A percentile compares a stretch with the other conserved stretches of the same genome.
Evolutionary conservation across 2,888 invertebrate genomes (phyloP).

Genomic region (Machimus rusticus): DNA sequence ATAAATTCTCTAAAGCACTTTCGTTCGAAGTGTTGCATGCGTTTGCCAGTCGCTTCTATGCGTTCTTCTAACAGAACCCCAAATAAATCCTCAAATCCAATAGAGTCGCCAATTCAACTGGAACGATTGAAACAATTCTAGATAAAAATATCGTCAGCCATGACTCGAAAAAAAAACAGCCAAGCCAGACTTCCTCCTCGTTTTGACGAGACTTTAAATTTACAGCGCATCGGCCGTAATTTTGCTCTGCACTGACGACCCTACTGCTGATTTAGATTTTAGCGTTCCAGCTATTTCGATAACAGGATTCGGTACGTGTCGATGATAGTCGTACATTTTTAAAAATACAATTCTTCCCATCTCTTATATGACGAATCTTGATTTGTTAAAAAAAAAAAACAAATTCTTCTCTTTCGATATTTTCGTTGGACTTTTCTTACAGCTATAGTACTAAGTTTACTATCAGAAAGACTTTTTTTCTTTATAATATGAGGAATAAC

Average conservation of each 20-base stretch:
- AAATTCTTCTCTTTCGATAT: neutral
- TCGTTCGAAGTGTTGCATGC: constrained; percentile 16
- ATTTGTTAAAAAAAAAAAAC: neutral
- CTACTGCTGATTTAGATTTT: constrained; percentile 10
- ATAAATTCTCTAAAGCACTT: constrained; percentile 11
- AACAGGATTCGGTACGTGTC: constrained; percentile 31
- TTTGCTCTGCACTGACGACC: neutral
- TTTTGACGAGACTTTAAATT: constrained; percentile 34
- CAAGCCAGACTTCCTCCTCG: neutral
- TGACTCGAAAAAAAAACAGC: neutral
- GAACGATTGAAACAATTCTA: constrained; percentile 52
- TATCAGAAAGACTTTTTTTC: no score
- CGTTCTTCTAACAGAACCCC: constrained; percentile 47
- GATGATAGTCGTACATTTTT: constrained; percentile 3
- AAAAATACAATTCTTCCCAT: neutral
- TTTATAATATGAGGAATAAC: no score
- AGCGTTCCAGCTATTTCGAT: constrained; percentile 28
- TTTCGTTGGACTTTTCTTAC: neutral
- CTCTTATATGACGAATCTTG: neutral
- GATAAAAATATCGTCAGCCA: constrained; percentile 47
- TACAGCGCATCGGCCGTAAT: constrained; percentile 6
- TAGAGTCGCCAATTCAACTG: constrained; percentile 51
- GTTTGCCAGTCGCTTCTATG: constrained; percentile 20
- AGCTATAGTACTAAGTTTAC: no score
- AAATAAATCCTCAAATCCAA: constrained; percentile 50